Evolutionary conservation across 2,797 vertebrate species (phyloP).

Genomic region (Meriones psammophilus): DNA sequence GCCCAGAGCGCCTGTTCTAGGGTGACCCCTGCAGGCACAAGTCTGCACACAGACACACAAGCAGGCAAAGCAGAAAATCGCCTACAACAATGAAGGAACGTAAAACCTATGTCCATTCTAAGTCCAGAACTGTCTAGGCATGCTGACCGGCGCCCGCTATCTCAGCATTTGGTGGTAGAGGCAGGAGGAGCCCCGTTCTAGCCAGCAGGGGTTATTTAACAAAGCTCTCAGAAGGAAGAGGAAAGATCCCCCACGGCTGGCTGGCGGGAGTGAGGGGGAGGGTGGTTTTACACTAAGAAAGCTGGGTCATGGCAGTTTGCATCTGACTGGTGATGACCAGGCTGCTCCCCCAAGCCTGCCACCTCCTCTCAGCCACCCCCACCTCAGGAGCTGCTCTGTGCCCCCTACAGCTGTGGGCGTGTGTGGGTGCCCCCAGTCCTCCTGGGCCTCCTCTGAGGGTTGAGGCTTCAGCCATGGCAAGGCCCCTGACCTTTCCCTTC

Average conservation of each 20-base stretch:
- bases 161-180: neutral
- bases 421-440: neutral
- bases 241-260: neutral
- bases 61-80: neutral
- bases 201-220: neutral
- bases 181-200: neutral
- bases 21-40: neutral
- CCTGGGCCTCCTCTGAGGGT: neutral
- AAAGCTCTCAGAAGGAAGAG: neutral
- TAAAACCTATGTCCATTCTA: too few relatives aligned
- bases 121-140: too few relatives aligned
- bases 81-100: too few relatives aligned
- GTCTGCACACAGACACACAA: neutral
- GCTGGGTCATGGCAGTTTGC: too few relatives aligned
- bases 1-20: neutral
- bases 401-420: neutral
- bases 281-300: neutral
- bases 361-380: neutral
- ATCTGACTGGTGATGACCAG: neutral
- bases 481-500: conserved; percentile 83
- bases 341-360: neutral
- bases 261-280: neutral
- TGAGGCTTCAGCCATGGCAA: neutral
- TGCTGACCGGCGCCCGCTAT: neutral
- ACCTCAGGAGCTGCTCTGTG: neutral